Evolutionary conservation across 2,113 vertebrate genomes (phyloP).

Genomic region (Physeter macrocephalus): DNA sequence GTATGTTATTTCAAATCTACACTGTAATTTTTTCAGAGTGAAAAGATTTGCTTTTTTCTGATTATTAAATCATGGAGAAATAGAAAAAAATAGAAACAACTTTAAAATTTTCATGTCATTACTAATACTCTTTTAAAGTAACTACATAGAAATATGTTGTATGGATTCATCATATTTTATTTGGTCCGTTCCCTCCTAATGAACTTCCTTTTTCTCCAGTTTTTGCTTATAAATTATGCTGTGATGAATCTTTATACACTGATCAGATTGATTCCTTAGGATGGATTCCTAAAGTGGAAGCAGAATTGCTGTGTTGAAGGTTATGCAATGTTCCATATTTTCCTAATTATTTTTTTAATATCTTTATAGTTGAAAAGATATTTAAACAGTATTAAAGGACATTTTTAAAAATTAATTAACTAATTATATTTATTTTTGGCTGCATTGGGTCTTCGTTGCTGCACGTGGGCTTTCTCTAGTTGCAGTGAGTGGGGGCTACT

Average conservation of each 20-base stretch:
- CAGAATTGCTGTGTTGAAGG: constrained; percentile 18
- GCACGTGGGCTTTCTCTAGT: no score
- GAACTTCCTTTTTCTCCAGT: background rate
- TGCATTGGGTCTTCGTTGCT: no score
- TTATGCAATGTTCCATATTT: background rate
- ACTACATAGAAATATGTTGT: background rate
- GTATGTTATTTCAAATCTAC: background rate
- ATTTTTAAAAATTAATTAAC: background rate
- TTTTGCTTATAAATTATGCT: constrained; percentile 36
- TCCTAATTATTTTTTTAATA: background rate
- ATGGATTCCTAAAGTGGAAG: background rate
- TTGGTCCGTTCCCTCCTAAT: background rate
- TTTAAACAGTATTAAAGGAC: background rate
- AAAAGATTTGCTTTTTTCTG: constrained; percentile 28
- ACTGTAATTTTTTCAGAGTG: background rate
- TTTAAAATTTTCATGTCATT: background rate
- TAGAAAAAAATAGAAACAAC: background rate
- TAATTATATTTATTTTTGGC: no score
- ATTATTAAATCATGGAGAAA: constrained; percentile 17
- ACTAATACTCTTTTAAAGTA: constrained; percentile 15
- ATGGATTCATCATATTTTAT: constrained; percentile 6
- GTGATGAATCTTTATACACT: background rate
- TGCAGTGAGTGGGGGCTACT: no score
- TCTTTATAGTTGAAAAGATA: constrained; percentile 19
- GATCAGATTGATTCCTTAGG: background rate